Conservation (phyloP, 2,888 invertebrate genomes). For the Scaptomyza flava region DNA sequence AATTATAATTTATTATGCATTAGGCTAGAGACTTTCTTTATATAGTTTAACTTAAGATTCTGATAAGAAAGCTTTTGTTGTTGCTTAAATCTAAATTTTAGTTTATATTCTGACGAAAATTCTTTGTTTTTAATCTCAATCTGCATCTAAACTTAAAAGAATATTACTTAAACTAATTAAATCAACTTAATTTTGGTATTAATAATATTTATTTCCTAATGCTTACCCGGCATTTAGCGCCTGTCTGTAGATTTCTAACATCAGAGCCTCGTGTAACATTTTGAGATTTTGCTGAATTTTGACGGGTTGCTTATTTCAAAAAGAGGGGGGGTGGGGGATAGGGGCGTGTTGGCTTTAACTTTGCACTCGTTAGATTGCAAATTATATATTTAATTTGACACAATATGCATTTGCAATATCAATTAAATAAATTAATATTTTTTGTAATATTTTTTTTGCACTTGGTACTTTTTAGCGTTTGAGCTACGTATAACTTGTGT, state of each 20-base stretch:
- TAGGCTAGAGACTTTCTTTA: no score
- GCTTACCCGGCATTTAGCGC: slow-evolving; percentile 84
- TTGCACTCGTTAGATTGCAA: slow-evolving; percentile 21
- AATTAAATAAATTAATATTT: slow-evolving; percentile 50
- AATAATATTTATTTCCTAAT: background rate
- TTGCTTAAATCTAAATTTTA: no score
- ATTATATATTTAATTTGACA: slow-evolving; percentile 72
- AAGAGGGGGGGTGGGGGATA: background rate
- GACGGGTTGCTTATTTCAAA: slow-evolving; percentile 34
- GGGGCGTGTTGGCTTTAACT: slow-evolving; percentile 3
- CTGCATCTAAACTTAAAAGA: no score
- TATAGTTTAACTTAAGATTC: no score
- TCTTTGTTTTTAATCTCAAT: no score
- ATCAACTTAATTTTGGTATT: no score
- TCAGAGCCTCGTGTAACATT: slow-evolving; percentile 84
- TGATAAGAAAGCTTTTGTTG: no score
- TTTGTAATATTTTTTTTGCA: slow-evolving; percentile 69
- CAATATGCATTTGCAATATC: slow-evolving; percentile 54
- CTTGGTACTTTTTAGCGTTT: slow-evolving; percentile 79
- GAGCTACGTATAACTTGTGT: slow-evolving; percentile 73
- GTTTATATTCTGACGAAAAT: no score
- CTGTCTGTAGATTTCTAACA: slow-evolving; percentile 84
- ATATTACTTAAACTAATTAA: background rate
- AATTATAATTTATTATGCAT: background rate
- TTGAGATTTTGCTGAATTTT: slow-evolving; percentile 81